Evolutionary conservation across 2,797 vertebrate species (phyloP).

Genomic region (Arrhamphus sclerolepis): DNA sequence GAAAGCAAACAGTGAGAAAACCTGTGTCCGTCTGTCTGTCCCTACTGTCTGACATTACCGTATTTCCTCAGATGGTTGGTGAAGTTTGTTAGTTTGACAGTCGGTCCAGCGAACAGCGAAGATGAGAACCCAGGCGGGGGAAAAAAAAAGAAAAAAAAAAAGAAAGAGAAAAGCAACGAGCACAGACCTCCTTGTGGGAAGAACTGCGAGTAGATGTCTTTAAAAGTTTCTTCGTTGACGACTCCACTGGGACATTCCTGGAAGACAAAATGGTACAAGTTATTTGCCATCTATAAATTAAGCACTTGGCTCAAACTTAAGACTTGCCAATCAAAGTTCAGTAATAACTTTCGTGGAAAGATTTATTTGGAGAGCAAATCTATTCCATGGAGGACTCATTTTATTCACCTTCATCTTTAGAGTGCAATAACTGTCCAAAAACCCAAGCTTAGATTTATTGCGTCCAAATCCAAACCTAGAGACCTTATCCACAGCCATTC

Average conservation of each 20-base stretch:
- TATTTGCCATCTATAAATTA: neutral
- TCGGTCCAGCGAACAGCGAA: neutral
- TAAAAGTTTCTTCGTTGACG: constrained; percentile 98
- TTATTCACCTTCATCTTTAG: neutral
- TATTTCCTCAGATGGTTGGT: constrained; percentile 1
- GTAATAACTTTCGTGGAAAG: neutral
- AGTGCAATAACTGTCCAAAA: neutral
- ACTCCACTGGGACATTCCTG: constrained; percentile 98
- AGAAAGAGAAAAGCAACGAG: neutral
- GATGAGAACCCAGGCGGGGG: neutral
- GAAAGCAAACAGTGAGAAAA: constrained; percentile 26
- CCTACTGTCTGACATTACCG: neutral
- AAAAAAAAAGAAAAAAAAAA: constrained; percentile 2
- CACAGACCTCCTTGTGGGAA: constrained; percentile 98
- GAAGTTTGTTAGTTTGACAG: neutral
- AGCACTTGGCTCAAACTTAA: neutral
- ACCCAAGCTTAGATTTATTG: neutral
- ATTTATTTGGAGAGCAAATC: neutral
- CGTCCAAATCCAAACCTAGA: constrained; percentile 16
- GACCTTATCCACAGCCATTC: constrained; percentile 13
- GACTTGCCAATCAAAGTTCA: neutral
- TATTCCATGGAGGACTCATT: neutral
- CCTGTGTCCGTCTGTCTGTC: neutral
- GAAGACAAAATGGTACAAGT: constrained; percentile 31
- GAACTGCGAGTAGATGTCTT: constrained; percentile 98